phyloP scores from a whole-genome alignment of 2,113 vertebrate species.

The Mormyrus iriodes region DNA sequence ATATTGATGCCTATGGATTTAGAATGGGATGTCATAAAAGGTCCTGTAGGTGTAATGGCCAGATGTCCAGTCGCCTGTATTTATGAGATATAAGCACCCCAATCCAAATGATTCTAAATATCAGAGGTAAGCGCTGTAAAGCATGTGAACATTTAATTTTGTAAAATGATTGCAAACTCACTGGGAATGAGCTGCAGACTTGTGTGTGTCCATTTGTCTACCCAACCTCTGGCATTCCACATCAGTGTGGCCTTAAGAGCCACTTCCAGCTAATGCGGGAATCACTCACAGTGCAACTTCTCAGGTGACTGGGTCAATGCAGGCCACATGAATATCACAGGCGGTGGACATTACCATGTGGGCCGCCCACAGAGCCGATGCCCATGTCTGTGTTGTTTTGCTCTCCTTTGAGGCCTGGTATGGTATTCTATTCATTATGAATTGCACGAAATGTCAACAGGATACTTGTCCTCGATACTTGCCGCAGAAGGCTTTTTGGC shows the following conservation, averaged over 20 bases:
- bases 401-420: not conserved
- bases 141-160: not conserved
- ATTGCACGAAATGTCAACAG: not conserved
- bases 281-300: not conserved
- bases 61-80: not conserved
- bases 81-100: not conserved
- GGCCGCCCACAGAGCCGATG: not conserved
- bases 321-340: not conserved
- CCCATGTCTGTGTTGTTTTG: not conserved
- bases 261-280: not conserved
- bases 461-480: not conserved
- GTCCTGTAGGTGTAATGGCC: not conserved
- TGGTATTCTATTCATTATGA: not conserved
- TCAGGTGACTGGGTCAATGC: not conserved
- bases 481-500: not conserved
- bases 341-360: too few species aligned
- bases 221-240: not conserved
- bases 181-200: not conserved
- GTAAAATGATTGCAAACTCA: not conserved
- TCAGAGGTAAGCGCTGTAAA: not conserved
- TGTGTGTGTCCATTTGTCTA: not conserved
- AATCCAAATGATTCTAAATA: not conserved
- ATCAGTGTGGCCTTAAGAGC: not conserved
- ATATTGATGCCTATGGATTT: not conserved
- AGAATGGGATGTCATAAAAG: not conserved